phyloP scores from a whole-genome alignment of 2,888 invertebrate genomes.

The Chromoteleia sp. region DNA sequence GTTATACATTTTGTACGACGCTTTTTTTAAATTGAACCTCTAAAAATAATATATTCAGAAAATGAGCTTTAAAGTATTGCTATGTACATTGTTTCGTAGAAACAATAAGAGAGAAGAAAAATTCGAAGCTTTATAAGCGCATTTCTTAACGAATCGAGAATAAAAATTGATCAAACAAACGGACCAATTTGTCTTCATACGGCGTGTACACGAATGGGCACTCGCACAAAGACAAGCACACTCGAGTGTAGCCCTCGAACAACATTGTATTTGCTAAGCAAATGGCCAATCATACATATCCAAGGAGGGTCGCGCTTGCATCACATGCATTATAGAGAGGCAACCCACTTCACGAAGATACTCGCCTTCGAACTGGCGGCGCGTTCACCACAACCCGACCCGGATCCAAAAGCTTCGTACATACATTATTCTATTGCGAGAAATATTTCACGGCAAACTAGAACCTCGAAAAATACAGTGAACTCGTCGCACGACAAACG shows the following conservation, averaged over 20 bases:
- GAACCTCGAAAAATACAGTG: slow-evolving; percentile 42
- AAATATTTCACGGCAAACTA: slow-evolving; percentile 56
- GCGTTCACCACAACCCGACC: slow-evolving; percentile 61
- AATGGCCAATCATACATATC: slow-evolving; percentile 81
- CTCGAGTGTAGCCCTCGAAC: slow-evolving; percentile 45
- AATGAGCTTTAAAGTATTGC: too few species aligned
- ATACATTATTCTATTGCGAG: slow-evolving; percentile 63
- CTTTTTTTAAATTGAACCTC: too few species aligned
- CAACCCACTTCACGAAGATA: slow-evolving; percentile 61
- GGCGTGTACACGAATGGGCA: not conserved
- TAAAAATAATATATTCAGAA: too few species aligned
- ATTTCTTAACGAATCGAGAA: slow-evolving; percentile 1
- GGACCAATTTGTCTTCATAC: slow-evolving; percentile 40
- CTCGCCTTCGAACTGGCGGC: slow-evolving; percentile 62
- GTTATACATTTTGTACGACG: too few species aligned
- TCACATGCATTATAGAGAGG: slow-evolving; percentile 78
- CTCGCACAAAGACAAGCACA: slow-evolving; percentile 30
- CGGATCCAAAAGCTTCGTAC: slow-evolving; percentile 63
- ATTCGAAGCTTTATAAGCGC: too few species aligned
- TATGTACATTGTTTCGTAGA: too few species aligned
- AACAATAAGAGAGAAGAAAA: too few species aligned
- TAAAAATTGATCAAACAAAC: slow-evolving; percentile 6
- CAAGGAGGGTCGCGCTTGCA: slow-evolving; percentile 77
- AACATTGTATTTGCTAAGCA: slow-evolving; percentile 78
- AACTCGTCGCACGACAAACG: slow-evolving; percentile 32